Percentiles rank a stretch among this genome's conserved stretches.
Conservation (phyloP, 2,797 vertebrate species). For the Protonibea diacanthus region DNA sequence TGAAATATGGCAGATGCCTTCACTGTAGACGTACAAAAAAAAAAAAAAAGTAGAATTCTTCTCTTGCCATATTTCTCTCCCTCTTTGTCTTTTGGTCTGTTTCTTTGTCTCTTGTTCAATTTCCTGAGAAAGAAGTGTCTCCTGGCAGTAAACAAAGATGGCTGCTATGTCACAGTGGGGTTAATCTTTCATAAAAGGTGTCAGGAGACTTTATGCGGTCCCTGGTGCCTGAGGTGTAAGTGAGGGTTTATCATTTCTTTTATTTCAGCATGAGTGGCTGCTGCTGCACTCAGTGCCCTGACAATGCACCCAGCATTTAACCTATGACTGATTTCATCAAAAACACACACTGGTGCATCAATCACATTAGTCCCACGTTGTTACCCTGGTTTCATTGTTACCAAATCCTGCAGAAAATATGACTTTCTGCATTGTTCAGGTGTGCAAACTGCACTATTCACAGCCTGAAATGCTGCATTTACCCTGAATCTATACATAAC, state of each 20-base stretch:
- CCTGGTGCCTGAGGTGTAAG: conserved; percentile 26
- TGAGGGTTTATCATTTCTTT: conserved; percentile 40
- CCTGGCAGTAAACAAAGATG: conserved; percentile 50
- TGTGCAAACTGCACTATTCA: neutral
- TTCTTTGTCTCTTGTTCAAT: conserved; percentile 41
- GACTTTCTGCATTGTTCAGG: conserved; percentile 8
- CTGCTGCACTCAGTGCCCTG: conserved; percentile 3
- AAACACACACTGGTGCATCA: conserved; percentile 19
- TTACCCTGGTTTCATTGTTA: neutral
- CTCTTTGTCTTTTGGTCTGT: conserved; percentile 28
- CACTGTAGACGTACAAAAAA: conserved; percentile 22
- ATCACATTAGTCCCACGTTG: conserved; percentile 4
- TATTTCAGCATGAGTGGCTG: conserved; percentile 30
- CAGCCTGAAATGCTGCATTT: conserved; percentile 4
- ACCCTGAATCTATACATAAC: conserved; percentile 11
- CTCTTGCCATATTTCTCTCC: conserved; percentile 15
- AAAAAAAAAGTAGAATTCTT: conserved; percentile 6
- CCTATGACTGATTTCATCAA: conserved; percentile 35
- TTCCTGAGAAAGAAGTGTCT: conserved; percentile 29
- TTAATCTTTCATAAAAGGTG: conserved; percentile 59
- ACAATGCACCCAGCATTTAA: conserved; percentile 21
- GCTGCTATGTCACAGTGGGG: conserved; percentile 40
- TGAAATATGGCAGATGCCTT: conserved; percentile 70
- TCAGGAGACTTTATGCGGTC: conserved; percentile 42
- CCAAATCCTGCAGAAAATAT: neutral